phyloP scores from a whole-genome alignment of 2,888 invertebrate genomes.

The Zhuqinia jingwanae region DNA sequence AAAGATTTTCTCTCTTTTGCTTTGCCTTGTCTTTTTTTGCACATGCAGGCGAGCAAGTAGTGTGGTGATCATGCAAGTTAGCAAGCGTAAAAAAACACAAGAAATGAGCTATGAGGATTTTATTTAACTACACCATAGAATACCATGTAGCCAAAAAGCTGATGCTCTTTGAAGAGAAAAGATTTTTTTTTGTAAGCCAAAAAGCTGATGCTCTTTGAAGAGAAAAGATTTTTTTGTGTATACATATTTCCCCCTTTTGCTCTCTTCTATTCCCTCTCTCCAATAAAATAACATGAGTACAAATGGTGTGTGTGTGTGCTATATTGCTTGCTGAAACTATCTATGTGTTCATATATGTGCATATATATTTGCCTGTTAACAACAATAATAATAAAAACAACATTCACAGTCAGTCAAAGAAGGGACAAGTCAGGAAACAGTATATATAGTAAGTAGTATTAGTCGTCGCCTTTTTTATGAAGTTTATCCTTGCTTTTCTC shows the following conservation, averaged over 20 bases:
- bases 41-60: not conserved
- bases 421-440: slow-evolving; percentile 40
- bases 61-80: not conserved
- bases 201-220: too few relatives aligned
- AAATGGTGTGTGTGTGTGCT: too few relatives aligned
- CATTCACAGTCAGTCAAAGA: slow-evolving; percentile 34
- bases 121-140: not conserved
- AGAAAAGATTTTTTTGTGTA: too few relatives aligned
- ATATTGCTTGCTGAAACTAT: too few relatives aligned
- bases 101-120: not conserved
- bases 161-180: slow-evolving; percentile 5
- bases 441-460: too few relatives aligned
- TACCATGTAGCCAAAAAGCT: slow-evolving; percentile 3
- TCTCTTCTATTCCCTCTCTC: slow-evolving; percentile 7
- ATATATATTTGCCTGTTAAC: too few relatives aligned
- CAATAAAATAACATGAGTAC: not conserved
- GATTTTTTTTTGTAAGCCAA: too few relatives aligned
- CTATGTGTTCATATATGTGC: slow-evolving; percentile 20
- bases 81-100: not conserved
- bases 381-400: too few relatives aligned
- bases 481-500: slow-evolving; percentile 25
- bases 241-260: too few relatives aligned
- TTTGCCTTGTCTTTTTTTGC: not conserved
- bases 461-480: not conserved
- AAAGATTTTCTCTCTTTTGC: too few relatives aligned